phyloP scores from a whole-genome alignment of 2,113 vertebrate species.

The Microcebus griseorufus region DNA sequence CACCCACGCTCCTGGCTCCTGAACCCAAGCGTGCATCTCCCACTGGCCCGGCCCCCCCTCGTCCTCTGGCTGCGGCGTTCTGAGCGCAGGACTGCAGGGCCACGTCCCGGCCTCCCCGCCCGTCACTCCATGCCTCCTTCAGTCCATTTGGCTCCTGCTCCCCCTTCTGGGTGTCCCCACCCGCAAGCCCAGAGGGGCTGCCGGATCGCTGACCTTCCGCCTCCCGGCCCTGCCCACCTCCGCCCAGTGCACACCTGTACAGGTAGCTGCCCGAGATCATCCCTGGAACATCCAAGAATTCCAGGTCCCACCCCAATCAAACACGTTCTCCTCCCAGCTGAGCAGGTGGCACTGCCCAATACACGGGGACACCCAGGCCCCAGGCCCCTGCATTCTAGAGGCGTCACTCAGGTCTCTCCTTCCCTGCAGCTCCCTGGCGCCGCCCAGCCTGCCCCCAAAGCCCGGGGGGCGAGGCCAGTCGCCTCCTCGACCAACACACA shows the following conservation, averaged over 20 bases:
- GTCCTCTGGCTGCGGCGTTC: too few species aligned
- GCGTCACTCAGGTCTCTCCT: not conserved
- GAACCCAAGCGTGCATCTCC: not conserved
- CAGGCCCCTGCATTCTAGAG: not conserved
- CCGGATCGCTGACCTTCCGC: not conserved
- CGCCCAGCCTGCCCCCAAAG: not conserved
- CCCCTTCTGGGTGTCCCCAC: not conserved
- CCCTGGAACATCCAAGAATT: not conserved
- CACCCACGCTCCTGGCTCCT: rapidly evolving
- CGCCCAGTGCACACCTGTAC: not conserved
- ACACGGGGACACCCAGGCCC: not conserved
- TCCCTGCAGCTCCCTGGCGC: not conserved
- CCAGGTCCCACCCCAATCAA: not conserved
- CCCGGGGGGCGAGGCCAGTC: not conserved
- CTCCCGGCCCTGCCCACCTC: not conserved
- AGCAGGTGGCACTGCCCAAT: not conserved
- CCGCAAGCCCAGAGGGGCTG: not conserved
- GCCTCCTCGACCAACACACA: not conserved
- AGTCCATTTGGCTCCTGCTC: too few species aligned
- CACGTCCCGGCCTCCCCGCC: too few species aligned
- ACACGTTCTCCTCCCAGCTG: not conserved
- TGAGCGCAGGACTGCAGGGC: too few species aligned
- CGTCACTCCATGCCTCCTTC: too few species aligned
- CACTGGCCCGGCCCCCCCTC: not conserved
- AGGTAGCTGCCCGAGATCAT: not conserved